Conservation (phyloP, 2,888 invertebrate species). For the Hypomecis punctinalis region DNA sequence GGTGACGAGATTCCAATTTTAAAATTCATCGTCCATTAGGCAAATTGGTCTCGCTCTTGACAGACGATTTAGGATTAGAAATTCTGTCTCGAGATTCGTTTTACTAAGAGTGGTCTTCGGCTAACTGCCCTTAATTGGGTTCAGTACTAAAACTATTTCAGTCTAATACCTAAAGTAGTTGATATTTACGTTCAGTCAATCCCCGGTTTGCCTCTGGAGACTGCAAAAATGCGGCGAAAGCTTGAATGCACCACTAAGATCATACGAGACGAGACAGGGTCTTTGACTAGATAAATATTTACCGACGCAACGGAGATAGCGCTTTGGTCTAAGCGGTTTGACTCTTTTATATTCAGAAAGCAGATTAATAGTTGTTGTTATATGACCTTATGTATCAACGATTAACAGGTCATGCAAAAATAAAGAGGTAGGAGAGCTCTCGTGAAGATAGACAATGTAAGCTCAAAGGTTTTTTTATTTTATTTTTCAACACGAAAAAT, state of each 20-base stretch:
- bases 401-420: no score
- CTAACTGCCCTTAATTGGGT: slow-evolving; percentile 4
- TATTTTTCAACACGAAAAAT: no score
- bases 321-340: slow-evolving; percentile 37
- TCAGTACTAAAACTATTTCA: slow-evolving; percentile 7
- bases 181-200: slow-evolving; percentile 35
- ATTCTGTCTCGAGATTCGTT: slow-evolving; percentile 19
- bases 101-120: slow-evolving; percentile 12
- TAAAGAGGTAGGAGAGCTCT: no score
- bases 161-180: slow-evolving; percentile 14
- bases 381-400: no score
- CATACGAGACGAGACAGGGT: slow-evolving; percentile 41
- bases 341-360: slow-evolving; percentile 33
- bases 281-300: slow-evolving; percentile 46
- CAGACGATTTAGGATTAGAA: slow-evolving; percentile 24
- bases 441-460: no score
- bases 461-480: no score
- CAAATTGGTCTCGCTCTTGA: slow-evolving; percentile 29
- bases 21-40: slow-evolving; percentile 34
- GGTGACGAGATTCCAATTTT: slow-evolving; percentile 37
- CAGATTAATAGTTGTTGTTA: slow-evolving; percentile 2
- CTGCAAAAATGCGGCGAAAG: slow-evolving; percentile 39
- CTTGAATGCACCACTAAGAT: slow-evolving; percentile 34
- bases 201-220: slow-evolving; percentile 26
- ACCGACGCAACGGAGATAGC: slow-evolving; percentile 33